These are phyloP conservation scores for Remorina albescens DNA, from an alignment of 2,797 vertebrate genomes.

Conservation along the genomic window DNA sequence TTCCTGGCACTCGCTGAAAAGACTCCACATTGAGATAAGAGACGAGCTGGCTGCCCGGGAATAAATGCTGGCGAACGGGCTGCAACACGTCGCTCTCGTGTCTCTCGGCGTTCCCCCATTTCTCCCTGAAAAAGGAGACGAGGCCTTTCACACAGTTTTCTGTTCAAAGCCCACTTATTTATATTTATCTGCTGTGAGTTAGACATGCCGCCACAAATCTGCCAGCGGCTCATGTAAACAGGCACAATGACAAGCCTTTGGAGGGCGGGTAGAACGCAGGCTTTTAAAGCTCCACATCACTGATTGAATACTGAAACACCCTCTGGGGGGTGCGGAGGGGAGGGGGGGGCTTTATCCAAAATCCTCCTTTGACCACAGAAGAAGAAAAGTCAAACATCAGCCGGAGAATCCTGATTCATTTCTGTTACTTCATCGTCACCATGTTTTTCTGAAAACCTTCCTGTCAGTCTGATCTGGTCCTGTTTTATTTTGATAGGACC, in stretches of 20 bases:
- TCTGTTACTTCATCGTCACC: no score
- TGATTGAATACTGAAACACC: conserved; percentile 49
- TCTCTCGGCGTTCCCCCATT: conserved; percentile 4
- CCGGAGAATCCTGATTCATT: no score
- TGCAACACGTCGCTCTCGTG: conserved; percentile 15
- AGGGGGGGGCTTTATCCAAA: no score
- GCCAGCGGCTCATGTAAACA: conserved; percentile 60
- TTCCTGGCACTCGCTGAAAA: conserved; percentile 27
- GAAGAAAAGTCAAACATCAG: not conserved
- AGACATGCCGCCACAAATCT: conserved; percentile 32
- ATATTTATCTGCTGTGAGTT: conserved; percentile 54
- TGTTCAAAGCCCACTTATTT: conserved; percentile 46
- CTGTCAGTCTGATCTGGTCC: no score
- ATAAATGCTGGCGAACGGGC: conserved; percentile 13
- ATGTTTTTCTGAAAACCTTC: no score
- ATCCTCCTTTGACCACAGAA: not conserved
- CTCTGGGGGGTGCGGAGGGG: conserved; percentile 10
- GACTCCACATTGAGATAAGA: conserved; percentile 37
- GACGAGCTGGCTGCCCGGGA: not conserved
- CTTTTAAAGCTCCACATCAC: conserved; percentile 37
- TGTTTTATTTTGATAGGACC: no score
- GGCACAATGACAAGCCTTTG: conserved; percentile 52
- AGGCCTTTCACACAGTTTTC: conserved; percentile 30
- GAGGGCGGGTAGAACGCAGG: conserved; percentile 40
- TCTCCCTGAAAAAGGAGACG: not conserved